A percentile compares a stretch with the other conserved stretches of the same genome.
phyloP scores from a whole-genome alignment of 2,113 vertebrate species.

The Tragelaphus imberbis region DNA sequence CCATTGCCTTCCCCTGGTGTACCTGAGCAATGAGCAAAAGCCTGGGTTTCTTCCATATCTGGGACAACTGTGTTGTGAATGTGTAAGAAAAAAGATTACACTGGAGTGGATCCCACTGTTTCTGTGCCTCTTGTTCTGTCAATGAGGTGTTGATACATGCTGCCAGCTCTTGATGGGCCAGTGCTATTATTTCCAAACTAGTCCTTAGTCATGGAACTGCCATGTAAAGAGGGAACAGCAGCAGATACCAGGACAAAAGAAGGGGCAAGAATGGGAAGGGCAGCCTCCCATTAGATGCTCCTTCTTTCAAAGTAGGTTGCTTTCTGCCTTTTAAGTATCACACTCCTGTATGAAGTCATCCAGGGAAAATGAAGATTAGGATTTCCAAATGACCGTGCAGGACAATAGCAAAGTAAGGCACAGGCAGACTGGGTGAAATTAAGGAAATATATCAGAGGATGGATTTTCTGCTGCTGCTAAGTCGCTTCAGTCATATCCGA shows the following conservation, averaged over 20 bases:
- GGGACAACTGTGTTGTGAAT: constrained; percentile 38
- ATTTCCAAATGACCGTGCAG: neutral
- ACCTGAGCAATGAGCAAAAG: neutral
- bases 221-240: neutral
- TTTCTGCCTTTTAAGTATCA: neutral
- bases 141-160: neutral
- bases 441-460: neutral
- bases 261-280: neutral
- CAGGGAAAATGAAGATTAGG: neutral
- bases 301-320: neutral
- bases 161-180: neutral
- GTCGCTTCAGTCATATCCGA: too few relatives aligned
- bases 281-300: neutral
- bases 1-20: too few relatives aligned
- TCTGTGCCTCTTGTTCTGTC: neutral
- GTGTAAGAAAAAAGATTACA: neutral
- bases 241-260: neutral
- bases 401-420: neutral
- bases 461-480: neutral
- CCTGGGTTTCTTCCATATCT: constrained; percentile 4
- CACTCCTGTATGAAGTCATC: neutral
- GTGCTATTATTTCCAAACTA: neutral
- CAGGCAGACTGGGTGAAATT: neutral
- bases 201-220: neutral
- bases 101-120: neutral